These are phyloP conservation scores for Nannospalax galili DNA, from an alignment of 2,113 vertebrate genomes.

Conservation along the genomic window DNA sequence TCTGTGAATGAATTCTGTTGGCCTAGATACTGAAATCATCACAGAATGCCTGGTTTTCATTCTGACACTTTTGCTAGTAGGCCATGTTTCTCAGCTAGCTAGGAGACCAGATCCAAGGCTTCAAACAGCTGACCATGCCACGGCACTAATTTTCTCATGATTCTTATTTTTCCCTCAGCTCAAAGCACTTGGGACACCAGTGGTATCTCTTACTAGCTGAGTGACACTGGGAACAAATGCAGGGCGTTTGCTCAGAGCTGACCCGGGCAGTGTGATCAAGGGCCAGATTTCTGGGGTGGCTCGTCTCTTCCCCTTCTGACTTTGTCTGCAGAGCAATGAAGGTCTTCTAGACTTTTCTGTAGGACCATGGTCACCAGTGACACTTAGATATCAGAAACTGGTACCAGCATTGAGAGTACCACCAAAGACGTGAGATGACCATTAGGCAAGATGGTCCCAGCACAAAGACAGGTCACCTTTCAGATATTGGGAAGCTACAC, in stretches of 20 bases:
- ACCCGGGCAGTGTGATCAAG: not conserved
- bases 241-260: not conserved
- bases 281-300: too few species aligned
- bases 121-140: not conserved
- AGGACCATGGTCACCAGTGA: not conserved
- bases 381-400: not conserved
- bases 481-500: not conserved
- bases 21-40: not conserved
- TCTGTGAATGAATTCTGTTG: not conserved
- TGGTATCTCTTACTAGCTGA: rapidly evolving
- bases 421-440: not conserved
- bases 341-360: not conserved
- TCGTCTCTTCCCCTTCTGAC: not conserved
- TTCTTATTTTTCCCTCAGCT: not conserved
- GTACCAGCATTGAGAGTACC: not conserved
- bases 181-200: too few species aligned
- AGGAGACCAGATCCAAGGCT: not conserved
- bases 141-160: not conserved
- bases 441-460: not conserved
- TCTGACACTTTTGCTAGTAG: not conserved
- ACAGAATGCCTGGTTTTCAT: not conserved
- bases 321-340: not conserved
- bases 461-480: not conserved
- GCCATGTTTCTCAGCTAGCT: not conserved
- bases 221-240: not conserved